Evolutionary conservation across 2,113 vertebrate species (phyloP), one percentile per base, ranked within the genome.

Genomic region (Seriola quinqueradiata): DNA sequence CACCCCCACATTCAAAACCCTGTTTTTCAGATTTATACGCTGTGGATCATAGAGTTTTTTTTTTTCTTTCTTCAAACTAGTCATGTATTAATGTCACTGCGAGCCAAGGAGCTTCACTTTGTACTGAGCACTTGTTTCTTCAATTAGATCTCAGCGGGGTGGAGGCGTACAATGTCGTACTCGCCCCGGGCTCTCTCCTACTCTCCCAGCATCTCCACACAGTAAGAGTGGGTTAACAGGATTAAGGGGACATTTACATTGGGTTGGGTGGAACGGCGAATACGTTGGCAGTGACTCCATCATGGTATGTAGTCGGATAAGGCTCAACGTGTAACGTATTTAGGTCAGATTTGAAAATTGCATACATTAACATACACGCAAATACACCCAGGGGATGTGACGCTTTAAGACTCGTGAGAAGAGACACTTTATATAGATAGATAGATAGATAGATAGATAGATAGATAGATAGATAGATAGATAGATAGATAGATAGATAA

Each of bases 171-270:
- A 73, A 65, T 75, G 87, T 88, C 57, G 52, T 34, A 36, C 52
- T 79, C 28, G 88, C 87, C 70, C 42, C 63, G 2, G 85, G 87
- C 87, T 54, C 59, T 84, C 83, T 80, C 73, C 76, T 77, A 44
- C 86, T 87, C 80, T 71, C 68, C 67, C 76, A 40, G 70, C 76
- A 55, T 85, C 82, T 79, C 57, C 84, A 63, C 77, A 54, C 87
- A 84, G 84, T 76, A 38, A 46, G 78, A 87, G 85, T 87, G 90
- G 86, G 87, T 85, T 92, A 92, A 94, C 83, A 81, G 92, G 92
- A 94, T 95, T 93, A 94, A 81, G 74, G 81, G 79, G 79, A 87
- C 83, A 54, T 89, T 90, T 91, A 85, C 85, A 84, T 75, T 25
- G 67, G 81, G 72, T 66, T 75, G 79, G 80, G 70, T 70, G 65